Evolutionary conservation across 2,888 invertebrate genomes (phyloP), one percentile per base, ranked within the genome.

Genomic region (Scrobipalpa atriplicella): DNA sequence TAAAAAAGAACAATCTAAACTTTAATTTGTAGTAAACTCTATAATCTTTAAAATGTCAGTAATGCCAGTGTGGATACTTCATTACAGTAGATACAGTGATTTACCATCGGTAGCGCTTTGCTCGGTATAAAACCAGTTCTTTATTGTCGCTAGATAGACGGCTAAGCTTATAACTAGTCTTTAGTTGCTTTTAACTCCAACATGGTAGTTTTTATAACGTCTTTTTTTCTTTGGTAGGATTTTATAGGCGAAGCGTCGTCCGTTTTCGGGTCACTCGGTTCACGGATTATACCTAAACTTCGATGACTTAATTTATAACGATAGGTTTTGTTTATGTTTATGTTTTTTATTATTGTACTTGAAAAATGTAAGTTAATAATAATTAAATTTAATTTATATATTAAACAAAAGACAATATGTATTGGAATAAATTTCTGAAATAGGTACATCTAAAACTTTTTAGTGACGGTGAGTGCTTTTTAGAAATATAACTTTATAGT

Each of bases 121-220:
- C 67, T 29, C 63, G 38, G 54, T 65, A 60, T 67, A 70, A 71
- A 77, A 80, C 82, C 70, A 75, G 84, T 81, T 82, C 74, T 71
- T 75, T 79, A 78, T 79, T 78, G 78, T 73, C 72, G 75, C 71
- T 69, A 73, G 78, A 52, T 52, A 52, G 52, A 52, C 52, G 52
- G 8, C 19, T 52, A 52, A 16, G 52, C 52, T 52, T 52, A 76
- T 75, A 65, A 52, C 19, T 52, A 19, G 52, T 19, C 18, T 52
- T 52, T 10, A 52, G 52, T 52, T 52, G 52, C 52, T 19, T 52
- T 52, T 19, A 52, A 52, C 52, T 52, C 18, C 52, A 21, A 19
- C 52, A 52, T 1, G 19, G n/a, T 9, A 19, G 52, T 52, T 52
- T 52, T 21, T 52, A 7, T 52, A 19, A 19, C n/a, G n/a, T 16